Evolutionary conservation across 2,888 invertebrate genomes (phyloP), one percentile per base, ranked within the genome.

Genomic region (Noctua pronuba): DNA sequence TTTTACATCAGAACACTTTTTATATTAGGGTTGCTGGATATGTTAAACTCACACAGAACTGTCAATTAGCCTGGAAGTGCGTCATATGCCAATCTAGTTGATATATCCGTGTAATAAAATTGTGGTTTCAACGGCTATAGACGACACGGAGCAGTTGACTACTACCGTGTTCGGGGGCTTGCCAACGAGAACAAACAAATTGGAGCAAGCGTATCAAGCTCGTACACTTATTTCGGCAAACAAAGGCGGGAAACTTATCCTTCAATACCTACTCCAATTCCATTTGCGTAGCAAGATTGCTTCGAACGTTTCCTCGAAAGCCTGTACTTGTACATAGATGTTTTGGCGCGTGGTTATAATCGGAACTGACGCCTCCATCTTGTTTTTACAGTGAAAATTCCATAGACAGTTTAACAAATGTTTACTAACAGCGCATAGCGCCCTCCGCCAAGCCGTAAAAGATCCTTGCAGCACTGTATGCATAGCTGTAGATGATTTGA

Each of bases 11-110:
- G 52, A 64, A 74, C 44, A 66, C 46, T 62, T 80, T 69, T 82
- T 69, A 21, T n/a, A 31, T 44, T 81, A 77, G 79, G 84, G 84
- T 82, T 85, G 79, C 55, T 64, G 35, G 44, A 68, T 69, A 58
- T 18, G 31, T n/a, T 28, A 46, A 55, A 75, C 41, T 77, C 67
- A 52, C 24, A 69, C 58, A 35, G 38, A 68, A 21, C 38, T 83
- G 83, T 68, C 78, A 71, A 81, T 82, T 82, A 77, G 7, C 49
- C 24, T 77, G 2, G 60, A 77, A 77, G 71, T 81, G 41, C 67
- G 82, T 77, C 76, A 75, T n/a, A 65, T 0, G 24, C 64, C 55
- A 24, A 35, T 38, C 21, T 52, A 55, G 46, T 62, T 70, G 41
- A 73, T 38, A 66, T 52, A 44, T 74, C 62, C 62, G 52, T 60